Evolutionary conservation across 2,113 vertebrate genomes (phyloP), one percentile per base, ranked within the genome.

Genomic region (Camelus bactrianus): DNA sequence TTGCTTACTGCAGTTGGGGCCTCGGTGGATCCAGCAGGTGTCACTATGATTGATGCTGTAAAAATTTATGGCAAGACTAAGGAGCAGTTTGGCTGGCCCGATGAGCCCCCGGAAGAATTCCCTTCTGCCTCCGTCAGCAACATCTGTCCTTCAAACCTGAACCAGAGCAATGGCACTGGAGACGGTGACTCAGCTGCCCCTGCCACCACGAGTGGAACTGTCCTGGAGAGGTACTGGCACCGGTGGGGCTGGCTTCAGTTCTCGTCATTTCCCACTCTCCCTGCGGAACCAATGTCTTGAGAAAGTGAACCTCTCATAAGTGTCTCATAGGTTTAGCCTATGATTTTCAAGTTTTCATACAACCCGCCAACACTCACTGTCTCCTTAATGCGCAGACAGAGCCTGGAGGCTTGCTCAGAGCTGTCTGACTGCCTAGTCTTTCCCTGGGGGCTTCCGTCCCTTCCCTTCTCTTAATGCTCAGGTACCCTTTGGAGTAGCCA

Each of bases 1-100:
- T 97, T 94, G 70, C 84, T 19, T 35, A 0, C 96, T 97, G 42
- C 97, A 99, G 99, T 99, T 77, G 99, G 99, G 19, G 99, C 99
- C 19, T 99, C 99, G 0, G 99, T 99, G 94, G 99, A 99, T 98
- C 99, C 99, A 26, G 99, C 99, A 35, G 99, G 99, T 24, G 99
- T 99, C 97, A 99, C 99, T 15, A 99, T 99, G 99, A 99, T 99
- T 60, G 99, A 99, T 95, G 99, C 99, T n/a, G 98, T 99, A 80
- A 99, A 99, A 97, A 99, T 99, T 69, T 99, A 99, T 11, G 99
- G 99, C 90, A 99, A 99, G 98, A 99, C 99, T n/a, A 99, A 99
- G 97, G 99, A 99, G 97, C 99, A 99, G 98, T 99, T 99, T 95
- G 99, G 99, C 60, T 99, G 99, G 99, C 99, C 99, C 4, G 99